Percentiles rank a stretch among this genome's conserved stretches.
Evolutionary conservation across 2,888 invertebrate genomes (phyloP).

Genomic region (Ariolimax columbianus): DNA sequence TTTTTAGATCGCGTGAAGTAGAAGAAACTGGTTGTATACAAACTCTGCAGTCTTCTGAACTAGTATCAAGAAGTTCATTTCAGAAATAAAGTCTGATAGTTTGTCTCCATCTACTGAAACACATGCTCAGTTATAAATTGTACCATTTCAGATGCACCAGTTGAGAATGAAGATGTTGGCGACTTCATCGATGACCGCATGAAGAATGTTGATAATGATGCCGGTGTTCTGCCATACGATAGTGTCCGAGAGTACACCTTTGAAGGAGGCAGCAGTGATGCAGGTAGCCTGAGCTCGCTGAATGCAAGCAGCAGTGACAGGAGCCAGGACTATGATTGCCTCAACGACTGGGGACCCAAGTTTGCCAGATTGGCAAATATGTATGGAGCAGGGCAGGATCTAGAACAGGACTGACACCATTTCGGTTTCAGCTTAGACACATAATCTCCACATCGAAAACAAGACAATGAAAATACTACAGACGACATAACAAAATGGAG

Average conservation of each 20-base stretch:
- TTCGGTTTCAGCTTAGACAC: neutral
- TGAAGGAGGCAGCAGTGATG: constrained; percentile 95
- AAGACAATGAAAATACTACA: neutral
- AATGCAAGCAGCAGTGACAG: constrained; percentile 89
- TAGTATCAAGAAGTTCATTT: too few species aligned
- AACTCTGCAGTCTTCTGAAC: too few species aligned
- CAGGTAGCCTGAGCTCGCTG: constrained; percentile 95
- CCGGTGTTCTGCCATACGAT: constrained; percentile 98
- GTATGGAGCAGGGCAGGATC: constrained; percentile 87
- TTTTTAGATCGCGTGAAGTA: too few species aligned
- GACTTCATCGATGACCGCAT: constrained; percentile 97
- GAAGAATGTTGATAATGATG: constrained; percentile 96
- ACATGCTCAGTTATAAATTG: too few species aligned
- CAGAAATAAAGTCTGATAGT: too few species aligned
- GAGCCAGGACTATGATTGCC: constrained; percentile 96
- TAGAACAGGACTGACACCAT: constrained; percentile 16
- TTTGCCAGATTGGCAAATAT: constrained; percentile 97
- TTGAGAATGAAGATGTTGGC: constrained; percentile 83
- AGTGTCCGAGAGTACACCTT: constrained; percentile 99
- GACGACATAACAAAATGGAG: neutral
- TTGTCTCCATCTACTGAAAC: neutral
- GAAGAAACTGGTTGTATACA: too few species aligned
- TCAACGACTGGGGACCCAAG: constrained; percentile 97
- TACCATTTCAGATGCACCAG: constrained; percentile 57
- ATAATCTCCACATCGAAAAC: neutral